Evolutionary conservation across 1,140 invertebrate species (phyloP), one percentile per base, ranked within the genome.

Genomic region (Nylanderia fulva): DNA sequence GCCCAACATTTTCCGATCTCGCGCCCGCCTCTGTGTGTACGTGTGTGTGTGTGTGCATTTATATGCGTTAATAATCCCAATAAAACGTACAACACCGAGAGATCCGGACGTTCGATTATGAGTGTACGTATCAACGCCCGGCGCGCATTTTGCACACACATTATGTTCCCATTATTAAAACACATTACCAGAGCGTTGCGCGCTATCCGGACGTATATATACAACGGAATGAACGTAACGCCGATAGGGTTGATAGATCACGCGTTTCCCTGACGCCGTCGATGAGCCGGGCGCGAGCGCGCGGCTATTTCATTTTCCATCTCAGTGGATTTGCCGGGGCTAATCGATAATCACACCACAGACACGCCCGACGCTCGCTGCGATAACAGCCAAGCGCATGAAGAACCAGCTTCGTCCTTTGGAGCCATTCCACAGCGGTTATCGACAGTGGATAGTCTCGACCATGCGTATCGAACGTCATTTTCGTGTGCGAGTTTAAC

Each of bases 221-320:
- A 54, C 4, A 27, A 64, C 27, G 74, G 27, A 75, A 79, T 74
- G 61, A 85, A 77, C 54, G 66, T 63, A 54, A 45, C 69, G n/a
- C 39, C 66, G 42, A 56, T 87, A 88, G 83, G 85, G 64, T 71
- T 66, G 68, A 27, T 69, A 63, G 82, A 80, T 77, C 60, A 69
- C n/a, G 75, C 68, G 63, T 87, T 80, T 87, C 86, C 74, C 69
- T 52, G 74, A 85, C 82, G 82, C 52, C 75, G 75, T 58, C 87
- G 83, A 88, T 88, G 87, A 82, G 83, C 69, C 75, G 84, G 72
- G 75, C 74, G 71, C 83, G 87, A 29, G 79, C 8, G 52, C 87
- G 77, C 68, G 76, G 79, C 79, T 84, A 89, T 88, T 89, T 82
- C 87, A 89, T 86, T 89, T 88, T 89, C 87, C 87, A 88, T 88